Evolutionary conservation across 2,113 vertebrate genomes (phyloP).

Genomic region (Heptranchias perlo): DNA sequence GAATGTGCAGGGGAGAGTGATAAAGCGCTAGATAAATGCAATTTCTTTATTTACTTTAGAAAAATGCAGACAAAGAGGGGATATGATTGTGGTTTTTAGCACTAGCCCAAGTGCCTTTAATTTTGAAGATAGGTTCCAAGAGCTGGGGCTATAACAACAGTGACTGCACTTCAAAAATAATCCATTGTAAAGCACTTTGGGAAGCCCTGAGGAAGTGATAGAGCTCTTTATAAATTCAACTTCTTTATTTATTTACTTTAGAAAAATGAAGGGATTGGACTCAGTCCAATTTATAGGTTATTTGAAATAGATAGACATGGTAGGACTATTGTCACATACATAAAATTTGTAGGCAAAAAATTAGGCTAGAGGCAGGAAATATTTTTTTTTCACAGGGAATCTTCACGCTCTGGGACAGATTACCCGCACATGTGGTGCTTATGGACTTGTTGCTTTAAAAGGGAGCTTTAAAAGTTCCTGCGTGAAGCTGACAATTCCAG

Average conservation of each 20-base stretch:
- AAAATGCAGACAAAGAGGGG: not conserved
- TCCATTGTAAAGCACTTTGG: too few species aligned
- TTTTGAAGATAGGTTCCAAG: too few species aligned
- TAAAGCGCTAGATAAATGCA: not conserved
- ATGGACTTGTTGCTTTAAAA: not conserved
- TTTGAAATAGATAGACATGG: not conserved
- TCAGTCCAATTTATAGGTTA: not conserved
- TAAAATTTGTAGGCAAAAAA: not conserved
- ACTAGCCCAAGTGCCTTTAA: too few species aligned
- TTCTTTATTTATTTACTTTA: too few species aligned
- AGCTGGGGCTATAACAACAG: too few species aligned
- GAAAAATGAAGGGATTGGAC: not conserved
- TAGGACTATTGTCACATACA: not conserved
- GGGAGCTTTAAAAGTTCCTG: not conserved
- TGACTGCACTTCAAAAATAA: too few species aligned
- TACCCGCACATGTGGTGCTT: not conserved
- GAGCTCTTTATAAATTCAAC: too few species aligned
- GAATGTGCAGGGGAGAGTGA: too few species aligned
- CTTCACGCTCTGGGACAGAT: not conserved
- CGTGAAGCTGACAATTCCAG: not conserved
- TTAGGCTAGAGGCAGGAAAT: not conserved
- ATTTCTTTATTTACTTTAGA: not conserved
- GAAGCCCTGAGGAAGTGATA: too few species aligned
- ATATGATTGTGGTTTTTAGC: not conserved
- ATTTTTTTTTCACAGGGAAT: not conserved